Evolutionary conservation across 2,888 invertebrate genomes (phyloP), one percentile per base, ranked within the genome.

Genomic region (Glyphotaelius pellucidus): DNA sequence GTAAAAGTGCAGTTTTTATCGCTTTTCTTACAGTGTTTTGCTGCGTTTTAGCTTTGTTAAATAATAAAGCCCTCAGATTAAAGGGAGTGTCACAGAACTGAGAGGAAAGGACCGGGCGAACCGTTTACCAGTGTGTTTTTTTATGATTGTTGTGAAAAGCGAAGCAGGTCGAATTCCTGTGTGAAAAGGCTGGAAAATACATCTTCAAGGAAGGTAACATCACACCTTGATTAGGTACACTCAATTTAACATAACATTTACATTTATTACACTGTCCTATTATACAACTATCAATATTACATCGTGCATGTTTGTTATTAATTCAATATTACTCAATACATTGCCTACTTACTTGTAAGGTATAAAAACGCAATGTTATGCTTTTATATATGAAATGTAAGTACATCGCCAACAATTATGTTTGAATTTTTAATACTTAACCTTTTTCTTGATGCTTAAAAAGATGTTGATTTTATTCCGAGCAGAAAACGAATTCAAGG

Each of bases 121-220:
- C 11, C 25, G 38, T 35, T 52, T 19, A 32, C 19, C 31, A n/a
- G 87, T 31, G 12, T 52, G 11, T 30, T 84, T 38, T 47, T 47
- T 52, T 5, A 67, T 67, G 30, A 30, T 87, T 67, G 31, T 31
- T 88, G 31, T 88, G 52, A 31, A 88, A 47, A 67, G 11, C 25
- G 32, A 47, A 88, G 35, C 52, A 67, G 32, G 88, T 30, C 25
- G 88, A 88, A n/a, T 88, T 88, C 35, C 88, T 88, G 88, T 67
- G 88, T 87, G 67, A 88, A 88, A 88, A 88, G 35, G 32, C 52
- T 19, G 88, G 88, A 88, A 88, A 88, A 88, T 88, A 35, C 88
- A 88, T 88, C 88, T 67, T 67, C 88, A 88, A 88, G 88, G 88
- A 88, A 88, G 88, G 88, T 88, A 88, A 85, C n/a, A 88, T 88